Evolutionary conservation across 2,113 vertebrate species (phyloP), one percentile per base, ranked within the genome.

Genomic region (Cebus imitator): DNA sequence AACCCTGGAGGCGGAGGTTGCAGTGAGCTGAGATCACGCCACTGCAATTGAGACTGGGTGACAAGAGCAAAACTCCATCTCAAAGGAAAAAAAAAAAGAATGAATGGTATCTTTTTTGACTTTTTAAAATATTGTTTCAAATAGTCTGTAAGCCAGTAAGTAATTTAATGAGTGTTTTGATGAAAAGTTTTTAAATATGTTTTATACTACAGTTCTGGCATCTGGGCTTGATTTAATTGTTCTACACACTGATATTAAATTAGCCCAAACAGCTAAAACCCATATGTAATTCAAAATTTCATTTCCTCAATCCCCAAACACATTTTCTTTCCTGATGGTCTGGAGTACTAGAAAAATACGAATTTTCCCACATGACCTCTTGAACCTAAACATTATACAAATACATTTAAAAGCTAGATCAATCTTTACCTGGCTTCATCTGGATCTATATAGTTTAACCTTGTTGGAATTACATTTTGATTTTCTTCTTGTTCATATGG

Each of bases 371-470:
- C 7, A 25, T 48, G 40, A 91, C 61, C 37, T 94, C n/a, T 57
- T 94, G 23, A 88, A 93, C 57, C 79, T 88, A 40, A 93, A 85
- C 30, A 90, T 52, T 85, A 85, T 48, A 6, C 30, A 93, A 93
- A 82, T 81, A 86, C 40, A 10, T 92, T 90, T 91, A 91, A 95
- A 88, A 72, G 21, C 37, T 83, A 86, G 35, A 64, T 89, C 32
- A 48, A 50, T 50, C 37, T 79, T 86, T 52, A 78, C 37, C 76
- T 75, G 35, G 43, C 2, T 94, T 87, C 80, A 81, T 58, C 40
- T 86, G 45, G 16, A 72, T 72, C 82, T 86, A 72, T 35, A 78
- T 21, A 58, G 75, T 70, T 52, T 80, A 92, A 89, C 20, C 8
- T 40, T 37, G 13, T 3, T 79, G 61, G 14, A 48, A 3, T 78